Evolutionary conservation across 2,888 invertebrate species (phyloP).

Genomic region (Lypha dubia): DNA sequence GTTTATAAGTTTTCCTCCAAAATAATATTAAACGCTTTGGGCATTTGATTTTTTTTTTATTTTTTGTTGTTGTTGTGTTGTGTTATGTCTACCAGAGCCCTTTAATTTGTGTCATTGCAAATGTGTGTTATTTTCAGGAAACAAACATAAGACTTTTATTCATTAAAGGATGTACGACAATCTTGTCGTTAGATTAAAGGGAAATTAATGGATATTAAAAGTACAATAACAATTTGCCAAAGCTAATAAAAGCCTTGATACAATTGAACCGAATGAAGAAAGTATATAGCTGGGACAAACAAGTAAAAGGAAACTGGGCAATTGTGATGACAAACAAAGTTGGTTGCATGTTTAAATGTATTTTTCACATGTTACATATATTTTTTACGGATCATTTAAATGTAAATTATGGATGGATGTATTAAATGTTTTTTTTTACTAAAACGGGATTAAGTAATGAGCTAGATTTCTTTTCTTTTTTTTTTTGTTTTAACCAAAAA

Average conservation of each 20-base stretch:
- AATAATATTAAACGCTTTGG: constrained; percentile 40
- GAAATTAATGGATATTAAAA: constrained; percentile 69
- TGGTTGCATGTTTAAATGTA: not conserved
- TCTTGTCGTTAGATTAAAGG: constrained; percentile 54
- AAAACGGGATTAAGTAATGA: not conserved
- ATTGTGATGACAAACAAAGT: constrained; percentile 36
- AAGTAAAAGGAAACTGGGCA: constrained; percentile 33
- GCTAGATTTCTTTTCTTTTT: too few relatives aligned
- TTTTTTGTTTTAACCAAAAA: not conserved
- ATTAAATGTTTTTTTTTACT: not conserved
- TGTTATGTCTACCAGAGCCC: constrained; percentile 16
- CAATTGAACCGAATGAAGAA: constrained; percentile 16
- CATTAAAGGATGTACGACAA: constrained; percentile 58
- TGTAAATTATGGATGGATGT: constrained; percentile 17
- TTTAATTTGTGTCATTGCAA: constrained; percentile 38
- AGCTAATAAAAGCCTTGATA: constrained; percentile 32
- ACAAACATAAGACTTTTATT: constrained; percentile 56
- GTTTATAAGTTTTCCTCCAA: constrained; percentile 42
- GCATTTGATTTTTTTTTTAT: constrained; percentile 12
- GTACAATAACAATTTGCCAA: constrained; percentile 63
- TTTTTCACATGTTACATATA: not conserved
- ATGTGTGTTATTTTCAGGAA: constrained; percentile 52
- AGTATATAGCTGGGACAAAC: not conserved
- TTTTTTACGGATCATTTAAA: constrained; percentile 18
- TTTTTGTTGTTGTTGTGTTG: constrained; percentile 1